Evolutionary conservation across 2,113 vertebrate genomes (phyloP), one percentile per base, ranked within the genome.

Genomic region (Chelonoidis abingdonii): DNA sequence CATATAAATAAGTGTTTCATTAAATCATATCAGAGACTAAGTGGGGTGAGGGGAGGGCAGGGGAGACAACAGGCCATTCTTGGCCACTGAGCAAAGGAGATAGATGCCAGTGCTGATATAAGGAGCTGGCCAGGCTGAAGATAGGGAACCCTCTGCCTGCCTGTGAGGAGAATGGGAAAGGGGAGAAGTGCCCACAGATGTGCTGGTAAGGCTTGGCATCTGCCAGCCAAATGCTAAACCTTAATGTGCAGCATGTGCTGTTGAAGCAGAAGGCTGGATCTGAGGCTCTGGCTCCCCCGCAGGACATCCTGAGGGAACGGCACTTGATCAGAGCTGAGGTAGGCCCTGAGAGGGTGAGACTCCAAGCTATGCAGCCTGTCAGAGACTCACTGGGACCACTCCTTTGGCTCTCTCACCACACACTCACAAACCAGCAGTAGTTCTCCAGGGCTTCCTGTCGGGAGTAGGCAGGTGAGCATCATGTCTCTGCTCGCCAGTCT

Each of bases 161-260:
- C 83, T 2, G 5, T 49, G 83, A 13, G 4, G 49, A n/a, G 5
- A 11, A 47, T 84, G 91, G 38, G 69, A n/a, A 83, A 29, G 5
- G 16, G 38, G 8, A 87, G 31, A 19, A 72, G 5, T 0, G n/a
- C 38, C 24, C 11, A 2, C 5, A 87, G 0, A 2, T 2, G 85
- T 1, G 38, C 38, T 25, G 35, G 38, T 25, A 44, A 44, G 72
- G 22, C 38, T 38, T 10, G 1, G 72, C 19, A 22, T 24, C 38
- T 44, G 21, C 22, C 9, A 25, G 72, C 72, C 72, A 76, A 13
- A 38, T 25, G 35, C 29, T 35, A 69, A 69, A n/a, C 4, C 35
- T 69, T 16, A n/a, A 69, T n/a, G 17, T 69, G 35, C 35, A n/a
- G 35, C 62, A 35, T 29, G 35, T 65, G 17, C 19, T 75, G 21